phyloP scores from a whole-genome alignment of 2,797 vertebrate genomes.

The Ptychadena robeensis region DNA sequence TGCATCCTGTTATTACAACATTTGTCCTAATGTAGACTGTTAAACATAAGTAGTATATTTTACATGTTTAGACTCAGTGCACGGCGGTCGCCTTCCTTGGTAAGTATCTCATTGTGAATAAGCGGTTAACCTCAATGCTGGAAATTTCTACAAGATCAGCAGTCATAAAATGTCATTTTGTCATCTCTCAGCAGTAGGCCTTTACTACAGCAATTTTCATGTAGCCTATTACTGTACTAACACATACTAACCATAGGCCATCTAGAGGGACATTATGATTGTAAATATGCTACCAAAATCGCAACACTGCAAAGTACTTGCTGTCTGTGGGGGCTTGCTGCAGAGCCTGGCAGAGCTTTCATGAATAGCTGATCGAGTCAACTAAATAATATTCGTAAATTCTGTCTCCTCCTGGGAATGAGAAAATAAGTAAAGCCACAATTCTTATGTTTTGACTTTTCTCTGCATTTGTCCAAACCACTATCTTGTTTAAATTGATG shows the following conservation, averaged over 20 bases:
- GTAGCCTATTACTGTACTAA: constrained; percentile 59
- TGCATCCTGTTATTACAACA: neutral
- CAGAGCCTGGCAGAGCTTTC: constrained; percentile 12
- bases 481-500: neutral
- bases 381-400: constrained; percentile 42
- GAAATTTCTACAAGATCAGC: constrained; percentile 60
- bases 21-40: constrained; percentile 12
- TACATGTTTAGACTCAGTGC: neutral
- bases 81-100: constrained; percentile 4
- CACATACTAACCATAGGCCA: constrained; percentile 60
- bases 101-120: constrained; percentile 44
- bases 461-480: constrained; percentile 1
- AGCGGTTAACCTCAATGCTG: constrained; percentile 52
- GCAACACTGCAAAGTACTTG: constrained; percentile 57
- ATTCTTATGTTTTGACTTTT: neutral
- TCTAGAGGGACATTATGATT: constrained; percentile 62
- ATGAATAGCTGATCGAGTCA: constrained; percentile 52
- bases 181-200: constrained; percentile 60
- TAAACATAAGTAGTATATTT: constrained; percentile 7
- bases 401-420: constrained; percentile 25
- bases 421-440: constrained; percentile 1
- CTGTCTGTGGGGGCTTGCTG: constrained; percentile 45
- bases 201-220: constrained; percentile 60
- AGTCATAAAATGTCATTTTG: constrained; percentile 59
- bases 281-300: constrained; percentile 57